phyloP scores from a whole-genome alignment of 2,797 vertebrate genomes.

The Cirrhinus molitorella region DNA sequence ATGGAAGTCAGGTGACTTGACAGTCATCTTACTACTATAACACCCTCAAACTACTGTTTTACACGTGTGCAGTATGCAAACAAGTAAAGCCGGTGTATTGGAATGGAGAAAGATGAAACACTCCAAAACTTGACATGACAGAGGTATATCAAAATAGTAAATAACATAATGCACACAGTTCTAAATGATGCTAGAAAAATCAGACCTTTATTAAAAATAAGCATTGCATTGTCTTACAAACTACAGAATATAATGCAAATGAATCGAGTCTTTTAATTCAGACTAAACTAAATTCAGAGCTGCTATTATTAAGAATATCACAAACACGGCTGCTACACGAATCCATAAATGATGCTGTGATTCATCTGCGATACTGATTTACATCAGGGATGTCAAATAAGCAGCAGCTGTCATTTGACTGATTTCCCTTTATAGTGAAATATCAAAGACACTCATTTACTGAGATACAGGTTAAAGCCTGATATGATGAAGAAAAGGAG shows the following conservation, averaged over 20 bases:
- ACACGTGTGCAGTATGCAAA: too few species aligned
- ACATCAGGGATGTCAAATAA: neutral
- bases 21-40: too few species aligned
- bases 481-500: neutral
- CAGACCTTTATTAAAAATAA: slow-evolving; percentile 36
- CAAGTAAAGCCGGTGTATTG: too few species aligned
- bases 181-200: slow-evolving; percentile 25
- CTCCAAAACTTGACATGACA: too few species aligned
- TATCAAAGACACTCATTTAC: neutral
- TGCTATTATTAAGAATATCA: neutral
- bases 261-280: neutral
- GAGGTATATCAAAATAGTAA: too few species aligned
- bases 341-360: slow-evolving; percentile 9
- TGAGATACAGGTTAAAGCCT: too few species aligned
- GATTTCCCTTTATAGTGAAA: slow-evolving; percentile 18
- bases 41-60: too few species aligned
- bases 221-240: slow-evolving; percentile 14
- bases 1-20: too few species aligned
- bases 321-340: neutral
- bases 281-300: neutral
- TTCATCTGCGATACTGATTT: neutral
- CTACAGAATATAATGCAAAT: neutral
- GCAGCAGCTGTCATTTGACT: neutral
- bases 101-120: too few species aligned
- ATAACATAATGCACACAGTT: too few species aligned